Percentiles rank a stretch among this genome's conserved stretches.
Conservation (phyloP, 2,797 vertebrate genomes). For the Sebastes vulpes region DNA sequence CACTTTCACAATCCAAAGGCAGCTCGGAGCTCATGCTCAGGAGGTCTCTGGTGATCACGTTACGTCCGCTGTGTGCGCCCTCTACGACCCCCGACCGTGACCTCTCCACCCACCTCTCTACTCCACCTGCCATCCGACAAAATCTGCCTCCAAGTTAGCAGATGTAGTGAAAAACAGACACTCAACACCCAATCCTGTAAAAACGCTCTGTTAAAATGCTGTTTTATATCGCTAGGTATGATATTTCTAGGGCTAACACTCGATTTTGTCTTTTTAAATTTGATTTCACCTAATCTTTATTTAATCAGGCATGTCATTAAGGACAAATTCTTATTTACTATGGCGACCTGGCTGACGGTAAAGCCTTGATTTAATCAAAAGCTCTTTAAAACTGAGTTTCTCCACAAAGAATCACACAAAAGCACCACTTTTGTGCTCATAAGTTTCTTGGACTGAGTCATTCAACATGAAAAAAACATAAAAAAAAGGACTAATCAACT, state of each 20-base stretch:
- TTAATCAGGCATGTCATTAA: too few relatives aligned
- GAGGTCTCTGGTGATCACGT: conserved; percentile 73
- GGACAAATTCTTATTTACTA: too few relatives aligned
- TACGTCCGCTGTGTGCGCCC: conserved; percentile 60
- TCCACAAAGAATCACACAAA: too few relatives aligned
- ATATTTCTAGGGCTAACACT: too few relatives aligned
- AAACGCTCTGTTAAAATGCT: background rate
- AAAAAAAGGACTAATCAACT: accelerated
- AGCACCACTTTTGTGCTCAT: too few relatives aligned
- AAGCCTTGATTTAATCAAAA: too few relatives aligned
- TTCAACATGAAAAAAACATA: too few relatives aligned
- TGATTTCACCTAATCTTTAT: too few relatives aligned
- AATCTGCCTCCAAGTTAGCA: conserved; percentile 34
- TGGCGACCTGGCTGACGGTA: too few relatives aligned
- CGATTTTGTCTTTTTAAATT: too few relatives aligned
- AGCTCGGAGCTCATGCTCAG: conserved; percentile 61
- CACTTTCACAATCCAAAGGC: conserved; percentile 80
- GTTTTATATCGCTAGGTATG: background rate
- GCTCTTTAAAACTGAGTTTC: too few relatives aligned
- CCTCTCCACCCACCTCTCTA: conserved; percentile 39
- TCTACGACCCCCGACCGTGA: conserved; percentile 27
- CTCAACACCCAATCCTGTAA: background rate
- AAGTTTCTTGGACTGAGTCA: too few relatives aligned
- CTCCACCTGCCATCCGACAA: conserved; percentile 58
- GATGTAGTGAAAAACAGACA: conserved; percentile 8